These are phyloP conservation scores for Drosophila sechellia DNA, from an alignment of 1,140 invertebrate genomes.

Conservation along the genomic window DNA sequence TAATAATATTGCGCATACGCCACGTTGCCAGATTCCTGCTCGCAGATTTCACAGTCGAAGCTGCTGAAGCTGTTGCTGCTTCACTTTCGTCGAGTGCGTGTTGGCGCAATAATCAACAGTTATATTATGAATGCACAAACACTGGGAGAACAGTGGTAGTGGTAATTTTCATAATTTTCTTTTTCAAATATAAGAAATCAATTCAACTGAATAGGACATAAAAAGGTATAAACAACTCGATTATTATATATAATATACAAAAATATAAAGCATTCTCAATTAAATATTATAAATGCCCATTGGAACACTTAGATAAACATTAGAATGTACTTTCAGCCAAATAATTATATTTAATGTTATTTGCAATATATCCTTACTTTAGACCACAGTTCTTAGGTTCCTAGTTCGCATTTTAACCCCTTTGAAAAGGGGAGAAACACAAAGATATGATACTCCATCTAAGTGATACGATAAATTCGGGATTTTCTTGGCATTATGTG, in stretches of 20 bases:
- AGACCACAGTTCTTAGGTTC: constrained; percentile 17
- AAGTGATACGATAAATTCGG: constrained; percentile 80
- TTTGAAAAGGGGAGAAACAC: constrained; percentile 21
- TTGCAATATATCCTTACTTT: neutral
- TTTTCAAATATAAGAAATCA: neutral
- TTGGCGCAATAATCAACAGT: constrained; percentile 82
- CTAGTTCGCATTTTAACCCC: constrained; percentile 75
- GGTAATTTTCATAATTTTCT: neutral
- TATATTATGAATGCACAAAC: constrained; percentile 78
- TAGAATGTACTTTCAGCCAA: no score
- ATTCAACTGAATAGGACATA: no score
- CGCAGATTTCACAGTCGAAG: constrained; percentile 23
- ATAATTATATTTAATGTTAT: no score
- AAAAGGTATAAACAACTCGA: no score
- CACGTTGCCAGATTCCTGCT: constrained; percentile 54
- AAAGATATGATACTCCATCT: constrained; percentile 65
- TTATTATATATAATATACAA: no score
- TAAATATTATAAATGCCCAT: no score
- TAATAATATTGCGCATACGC: constrained; percentile 81
- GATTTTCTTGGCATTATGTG: constrained; percentile 80
- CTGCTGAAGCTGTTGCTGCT: constrained; percentile 52
- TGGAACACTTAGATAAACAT: no score
- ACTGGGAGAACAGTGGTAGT: constrained; percentile 23
- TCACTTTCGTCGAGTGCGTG: constrained; percentile 77
- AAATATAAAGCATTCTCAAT: no score